These are phyloP conservation scores for Montifringilla adamsi DNA, from an alignment of 2,113 vertebrate species.

Conservation along the genomic window DNA sequence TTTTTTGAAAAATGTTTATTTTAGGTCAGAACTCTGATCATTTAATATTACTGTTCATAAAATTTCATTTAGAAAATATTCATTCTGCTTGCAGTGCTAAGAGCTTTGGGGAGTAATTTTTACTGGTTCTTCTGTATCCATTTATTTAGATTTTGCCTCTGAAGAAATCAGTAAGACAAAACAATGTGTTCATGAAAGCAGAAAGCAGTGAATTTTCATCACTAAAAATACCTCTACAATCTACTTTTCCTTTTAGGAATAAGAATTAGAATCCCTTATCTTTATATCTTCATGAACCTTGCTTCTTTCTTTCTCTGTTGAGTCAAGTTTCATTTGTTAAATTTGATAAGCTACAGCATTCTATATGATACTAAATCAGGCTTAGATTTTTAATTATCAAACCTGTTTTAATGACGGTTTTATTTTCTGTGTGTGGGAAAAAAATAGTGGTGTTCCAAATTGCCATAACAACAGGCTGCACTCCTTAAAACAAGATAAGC, in stretches of 20 bases:
- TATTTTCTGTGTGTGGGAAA: neutral
- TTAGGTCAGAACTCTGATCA: neutral
- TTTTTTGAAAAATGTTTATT: neutral
- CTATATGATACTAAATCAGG: neutral
- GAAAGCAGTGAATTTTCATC: neutral
- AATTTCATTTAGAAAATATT: neutral
- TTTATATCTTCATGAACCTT: neutral
- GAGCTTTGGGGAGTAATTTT: neutral
- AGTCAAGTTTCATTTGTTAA: neutral
- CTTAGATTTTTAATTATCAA: neutral
- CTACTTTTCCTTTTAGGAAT: neutral
- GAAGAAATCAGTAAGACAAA: neutral
- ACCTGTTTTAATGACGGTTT: neutral
- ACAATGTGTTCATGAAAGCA: neutral
- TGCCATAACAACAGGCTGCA: conserved; percentile 73
- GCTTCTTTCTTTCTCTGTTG: neutral
- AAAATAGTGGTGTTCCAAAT: conserved; percentile 51
- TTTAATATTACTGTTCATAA: neutral
- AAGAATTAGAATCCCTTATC: neutral
- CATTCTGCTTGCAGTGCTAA: neutral
- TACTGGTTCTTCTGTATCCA: neutral
- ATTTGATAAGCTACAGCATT: neutral
- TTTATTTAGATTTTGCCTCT: neutral
- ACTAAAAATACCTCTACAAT: neutral
- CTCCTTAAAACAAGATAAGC: conserved; percentile 67